These are phyloP conservation scores for Lerema accius DNA, from an alignment of 1,140 invertebrate species.

Conservation along the genomic window DNA sequence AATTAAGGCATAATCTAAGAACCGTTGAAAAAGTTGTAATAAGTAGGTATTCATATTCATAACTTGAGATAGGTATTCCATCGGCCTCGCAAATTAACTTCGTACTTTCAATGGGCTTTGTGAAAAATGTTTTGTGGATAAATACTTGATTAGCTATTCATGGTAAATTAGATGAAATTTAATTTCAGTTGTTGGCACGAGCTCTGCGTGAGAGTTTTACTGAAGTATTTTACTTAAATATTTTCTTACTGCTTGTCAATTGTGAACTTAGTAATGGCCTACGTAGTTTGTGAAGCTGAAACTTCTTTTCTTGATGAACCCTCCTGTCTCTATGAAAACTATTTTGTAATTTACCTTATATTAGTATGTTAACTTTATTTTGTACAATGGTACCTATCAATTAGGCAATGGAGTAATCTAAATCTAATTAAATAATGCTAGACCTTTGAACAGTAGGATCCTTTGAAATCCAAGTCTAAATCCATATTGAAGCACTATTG, in stretches of 20 bases:
- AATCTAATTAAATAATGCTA: no score
- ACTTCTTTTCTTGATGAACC: no score
- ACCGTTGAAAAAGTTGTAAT: not conserved
- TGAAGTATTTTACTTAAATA: slow-evolving; percentile 25
- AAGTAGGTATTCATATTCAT: slow-evolving; percentile 40
- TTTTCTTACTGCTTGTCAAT: slow-evolving; percentile 7
- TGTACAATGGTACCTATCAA: no score
- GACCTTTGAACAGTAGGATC: no score
- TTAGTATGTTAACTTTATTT: no score
- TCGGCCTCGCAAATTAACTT: slow-evolving; percentile 41
- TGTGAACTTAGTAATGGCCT: not conserved
- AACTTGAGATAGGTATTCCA: slow-evolving; percentile 40
- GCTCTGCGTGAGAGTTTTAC: slow-evolving; percentile 22
- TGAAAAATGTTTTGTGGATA: slow-evolving; percentile 43
- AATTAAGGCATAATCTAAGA: not conserved
- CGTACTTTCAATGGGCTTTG: slow-evolving; percentile 38
- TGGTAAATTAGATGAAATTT: slow-evolving; percentile 39
- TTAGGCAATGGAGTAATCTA: no score
- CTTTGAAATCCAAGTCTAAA: no score
- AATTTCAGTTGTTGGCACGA: slow-evolving; percentile 15
- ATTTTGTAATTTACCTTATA: no score
- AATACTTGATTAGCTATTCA: slow-evolving; percentile 46
- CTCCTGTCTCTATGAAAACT: no score
- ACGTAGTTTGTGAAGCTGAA: no score
- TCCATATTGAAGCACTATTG: no score